A percentile compares a stretch with the other conserved stretches of the same genome.
Conservation (phyloP, 2,113 vertebrate genomes). For the Pipa parva region DNA sequence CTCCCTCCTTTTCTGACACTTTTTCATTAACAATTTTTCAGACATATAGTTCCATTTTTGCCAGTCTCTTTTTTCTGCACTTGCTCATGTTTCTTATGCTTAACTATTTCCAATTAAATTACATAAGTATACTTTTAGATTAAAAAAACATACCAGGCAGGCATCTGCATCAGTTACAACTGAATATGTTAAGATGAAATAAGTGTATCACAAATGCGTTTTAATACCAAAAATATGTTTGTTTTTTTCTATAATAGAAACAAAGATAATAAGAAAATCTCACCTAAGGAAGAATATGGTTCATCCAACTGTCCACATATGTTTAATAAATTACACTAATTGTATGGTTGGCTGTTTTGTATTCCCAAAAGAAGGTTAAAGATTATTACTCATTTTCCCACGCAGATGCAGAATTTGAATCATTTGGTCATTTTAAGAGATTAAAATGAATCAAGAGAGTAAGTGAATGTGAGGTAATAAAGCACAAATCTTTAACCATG, state of each 20-base stretch:
- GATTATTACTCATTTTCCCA: slow-evolving; percentile 10
- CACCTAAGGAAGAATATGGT: background rate
- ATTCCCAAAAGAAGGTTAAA: slow-evolving; percentile 6
- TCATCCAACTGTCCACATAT: background rate
- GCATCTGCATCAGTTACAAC: no score
- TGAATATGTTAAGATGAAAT: no score
- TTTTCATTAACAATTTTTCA: no score
- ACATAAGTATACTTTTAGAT: no score
- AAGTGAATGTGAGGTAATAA: background rate
- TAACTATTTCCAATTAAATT: no score
- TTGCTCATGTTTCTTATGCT: no score
- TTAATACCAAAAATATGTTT: background rate
- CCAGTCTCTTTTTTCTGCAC: no score
- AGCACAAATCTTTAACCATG: background rate
- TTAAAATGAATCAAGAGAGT: background rate
- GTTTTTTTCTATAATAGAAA: background rate
- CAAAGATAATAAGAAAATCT: background rate
- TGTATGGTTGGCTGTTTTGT: slow-evolving; percentile 6
- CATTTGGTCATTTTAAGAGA: background rate
- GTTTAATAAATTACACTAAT: slow-evolving; percentile 12
- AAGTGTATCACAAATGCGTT: no score
- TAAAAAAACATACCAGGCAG: no score
- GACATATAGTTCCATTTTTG: no score
- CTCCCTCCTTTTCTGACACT: no score
- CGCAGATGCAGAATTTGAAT: background rate